Evolutionary conservation across 2,797 vertebrate species (phyloP).

Genomic region (Loris lydekkerianus): DNA sequence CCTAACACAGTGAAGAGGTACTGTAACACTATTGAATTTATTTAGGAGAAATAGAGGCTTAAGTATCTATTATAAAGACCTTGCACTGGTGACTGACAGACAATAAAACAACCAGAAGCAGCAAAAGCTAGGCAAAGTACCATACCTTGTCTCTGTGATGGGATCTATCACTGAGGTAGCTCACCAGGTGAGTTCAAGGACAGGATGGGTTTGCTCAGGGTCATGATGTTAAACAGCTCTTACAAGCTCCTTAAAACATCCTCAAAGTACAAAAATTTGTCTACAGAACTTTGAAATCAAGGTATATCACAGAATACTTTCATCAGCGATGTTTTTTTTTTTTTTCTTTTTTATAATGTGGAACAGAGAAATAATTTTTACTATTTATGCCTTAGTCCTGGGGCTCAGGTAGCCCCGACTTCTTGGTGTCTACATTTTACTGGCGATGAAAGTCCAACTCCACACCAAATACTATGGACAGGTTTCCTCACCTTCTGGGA

Average conservation of each 20-base stretch:
- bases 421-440: background rate
- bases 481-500: background rate
- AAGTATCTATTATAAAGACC: background rate
- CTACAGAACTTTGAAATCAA: background rate
- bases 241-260: background rate
- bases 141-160: background rate
- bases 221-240: background rate
- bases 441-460: background rate
- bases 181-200: background rate
- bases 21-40: background rate
- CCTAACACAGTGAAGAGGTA: too few relatives aligned
- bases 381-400: background rate
- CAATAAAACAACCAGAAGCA: background rate
- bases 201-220: background rate
- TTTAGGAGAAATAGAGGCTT: background rate
- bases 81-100: background rate
- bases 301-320: background rate
- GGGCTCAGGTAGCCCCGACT: background rate
- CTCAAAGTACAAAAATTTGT: background rate
- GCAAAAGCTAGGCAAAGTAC: background rate
- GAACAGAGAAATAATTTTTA: background rate
- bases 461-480: background rate
- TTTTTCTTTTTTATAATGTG: background rate
- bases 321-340: too few relatives aligned
- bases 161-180: background rate